Percentiles rank a stretch among this genome's conserved stretches.
Evolutionary conservation across 2,888 invertebrate genomes (phyloP).

Genomic region (Siphonodentalium dalli): DNA sequence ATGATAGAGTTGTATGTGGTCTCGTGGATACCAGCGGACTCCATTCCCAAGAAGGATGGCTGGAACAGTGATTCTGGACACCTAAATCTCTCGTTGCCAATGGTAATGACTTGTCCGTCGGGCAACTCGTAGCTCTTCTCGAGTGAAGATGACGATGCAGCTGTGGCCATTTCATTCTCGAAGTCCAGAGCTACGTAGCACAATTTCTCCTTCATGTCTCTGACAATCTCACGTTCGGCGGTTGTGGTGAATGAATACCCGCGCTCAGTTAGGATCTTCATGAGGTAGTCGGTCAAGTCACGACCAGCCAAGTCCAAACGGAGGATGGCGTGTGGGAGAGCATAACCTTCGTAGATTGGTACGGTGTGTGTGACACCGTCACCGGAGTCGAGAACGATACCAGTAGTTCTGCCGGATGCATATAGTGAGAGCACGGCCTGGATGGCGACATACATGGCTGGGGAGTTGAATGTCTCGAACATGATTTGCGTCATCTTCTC

Average conservation of each 20-base stretch:
- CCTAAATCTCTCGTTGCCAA: slow-evolving; percentile 48
- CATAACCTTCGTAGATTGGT: slow-evolving; percentile 73
- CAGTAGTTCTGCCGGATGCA: slow-evolving; percentile 92
- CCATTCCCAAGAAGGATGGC: slow-evolving; percentile 63
- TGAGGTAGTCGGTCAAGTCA: slow-evolving; percentile 68
- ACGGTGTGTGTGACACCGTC: slow-evolving; percentile 93
- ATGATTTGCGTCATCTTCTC: slow-evolving; percentile 84
- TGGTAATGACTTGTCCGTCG: slow-evolving; percentile 38
- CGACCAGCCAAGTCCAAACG: slow-evolving; percentile 40
- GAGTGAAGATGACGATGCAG: slow-evolving; percentile 23
- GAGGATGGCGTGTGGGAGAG: slow-evolving; percentile 63
- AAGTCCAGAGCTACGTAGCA: slow-evolving; percentile 92
- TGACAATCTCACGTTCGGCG: slow-evolving; percentile 82
- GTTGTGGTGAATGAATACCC: slow-evolving; percentile 65
- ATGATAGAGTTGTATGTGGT: slow-evolving; percentile 47
- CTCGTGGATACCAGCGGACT: slow-evolving; percentile 31
- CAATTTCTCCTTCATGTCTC: slow-evolving; percentile 92
- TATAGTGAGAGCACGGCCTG: slow-evolving; percentile 91
- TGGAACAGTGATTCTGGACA: slow-evolving; percentile 62
- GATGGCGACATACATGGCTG: slow-evolving; percentile 93
- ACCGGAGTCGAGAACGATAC: slow-evolving; percentile 89
- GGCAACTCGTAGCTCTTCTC: slow-evolving; percentile 40
- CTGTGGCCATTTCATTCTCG: slow-evolving; percentile 84
- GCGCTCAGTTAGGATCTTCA: slow-evolving; percentile 60
- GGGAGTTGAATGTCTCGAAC: slow-evolving; percentile 71